Base-by-base conservation (phyloP, 1,140 invertebrate genomes). In the Rhagoletis zephyria region DNA sequence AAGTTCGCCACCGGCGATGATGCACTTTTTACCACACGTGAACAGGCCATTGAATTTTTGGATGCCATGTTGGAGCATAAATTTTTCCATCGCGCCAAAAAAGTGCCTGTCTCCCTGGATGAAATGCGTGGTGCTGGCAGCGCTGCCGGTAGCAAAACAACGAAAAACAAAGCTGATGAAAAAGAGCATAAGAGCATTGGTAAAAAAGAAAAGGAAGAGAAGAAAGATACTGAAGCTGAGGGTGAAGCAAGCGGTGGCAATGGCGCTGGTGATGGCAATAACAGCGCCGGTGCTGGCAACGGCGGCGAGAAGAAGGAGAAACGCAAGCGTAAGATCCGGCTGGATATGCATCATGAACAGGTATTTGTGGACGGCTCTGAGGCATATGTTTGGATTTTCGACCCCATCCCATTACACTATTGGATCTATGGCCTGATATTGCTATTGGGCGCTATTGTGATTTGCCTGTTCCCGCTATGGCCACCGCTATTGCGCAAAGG, bases 311-410 rank as follows among this genome's bases (percentile, higher is more conserved):
- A 89, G 87, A 94, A 95, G 88, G 95, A 95, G 88, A 95, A 95
- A 91, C 94, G 94, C 88, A 96, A 95, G 90, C 94, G 95, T 88
- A 96, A 96, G 93, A 95, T 96, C 40, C 96, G 98, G 64, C 93
- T 99, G 14, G 97, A 99, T 93, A 99, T 99, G 98, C 98, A 99
- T 94, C 95, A 98, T 90, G 97, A 99, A 89, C 98, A 99, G 93
- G 93, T 96, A 89, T 99, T 99, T 94, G 95, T 98, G 4, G 98
- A 99, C 94, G 97, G 96, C 63, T 95, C 96, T 59, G 98, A 99
- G 94, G 97, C 98, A 3, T 99, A 99, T 94, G 98, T 99, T 16
- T 99, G 99, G 99, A 97, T 99, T 87, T 99, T 99, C 94, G 98
- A 99, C 93, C 98, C 98, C 4, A 98, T 99, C 90, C 98, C 98